A percentile compares a stretch with the other conserved stretches of the same genome.
These are phyloP conservation scores for Cyrtonyx montezumae DNA, from an alignment of 2,113 vertebrate species.

Conservation along the genomic window DNA sequence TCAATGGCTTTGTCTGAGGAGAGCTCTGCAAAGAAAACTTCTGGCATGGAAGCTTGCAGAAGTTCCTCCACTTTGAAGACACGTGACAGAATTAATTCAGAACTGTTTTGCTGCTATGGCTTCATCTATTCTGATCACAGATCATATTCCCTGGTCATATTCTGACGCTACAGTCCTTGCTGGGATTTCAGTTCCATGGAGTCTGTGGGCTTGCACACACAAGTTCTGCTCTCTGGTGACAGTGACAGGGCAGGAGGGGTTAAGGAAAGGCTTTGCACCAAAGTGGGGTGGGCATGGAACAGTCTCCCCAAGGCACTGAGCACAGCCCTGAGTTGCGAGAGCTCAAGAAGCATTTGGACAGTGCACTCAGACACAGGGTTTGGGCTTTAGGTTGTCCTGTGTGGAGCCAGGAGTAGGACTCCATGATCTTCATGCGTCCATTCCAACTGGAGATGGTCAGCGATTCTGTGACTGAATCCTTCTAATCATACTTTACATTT, in stretches of 20 bases:
- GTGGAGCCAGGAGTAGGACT: not conserved
- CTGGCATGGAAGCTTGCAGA: not conserved
- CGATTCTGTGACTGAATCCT: not conserved
- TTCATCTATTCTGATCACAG: not conserved
- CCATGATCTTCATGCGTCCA: too few species aligned
- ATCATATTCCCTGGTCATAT: fast-evolving
- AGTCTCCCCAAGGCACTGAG: too few species aligned
- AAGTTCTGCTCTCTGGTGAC: not conserved
- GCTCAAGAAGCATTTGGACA: not conserved
- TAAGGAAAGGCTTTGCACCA: not conserved
- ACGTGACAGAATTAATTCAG: not conserved
- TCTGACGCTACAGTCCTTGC: not conserved
- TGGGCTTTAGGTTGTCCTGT: not conserved
- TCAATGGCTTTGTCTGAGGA: not conserved
- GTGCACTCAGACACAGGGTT: not conserved
- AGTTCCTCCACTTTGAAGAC: not conserved
- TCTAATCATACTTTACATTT: not conserved
- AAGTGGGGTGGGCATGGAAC: too few species aligned
- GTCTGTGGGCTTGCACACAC: not conserved
- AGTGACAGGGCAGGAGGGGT: not conserved
- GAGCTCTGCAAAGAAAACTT: not conserved
- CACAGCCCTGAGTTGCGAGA: too few species aligned
- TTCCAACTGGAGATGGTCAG: too few species aligned
- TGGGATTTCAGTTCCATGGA: not conserved
- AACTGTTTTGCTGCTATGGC: not conserved